Evolutionary conservation across 2,888 invertebrate species (phyloP), one percentile per base, ranked within the genome.

Genomic region (Lithophane leautieri): DNA sequence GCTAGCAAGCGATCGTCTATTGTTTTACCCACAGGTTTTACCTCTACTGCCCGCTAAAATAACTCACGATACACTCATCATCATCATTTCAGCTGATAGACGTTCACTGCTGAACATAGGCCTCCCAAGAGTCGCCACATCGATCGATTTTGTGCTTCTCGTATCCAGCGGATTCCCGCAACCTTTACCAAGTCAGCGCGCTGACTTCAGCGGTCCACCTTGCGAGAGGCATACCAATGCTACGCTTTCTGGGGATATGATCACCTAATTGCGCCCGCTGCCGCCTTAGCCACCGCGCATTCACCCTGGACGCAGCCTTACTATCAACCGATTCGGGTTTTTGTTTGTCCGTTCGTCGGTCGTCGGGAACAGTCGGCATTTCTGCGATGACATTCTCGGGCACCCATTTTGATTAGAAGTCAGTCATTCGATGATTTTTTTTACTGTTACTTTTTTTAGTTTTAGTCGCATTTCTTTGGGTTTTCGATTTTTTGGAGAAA

Each of bases 251-350:
- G 8, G 12, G 16, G 4, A 2, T 42, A 2, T 54, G 2, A 16
- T 1, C 16, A 14, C 14, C 1, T 28, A 22, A 22, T 54, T 34
- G 16, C 22, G 0, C 3, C 42, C 50, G 76, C 60, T 76, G 8
- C 19, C 9, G 22, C 42, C 16, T 44, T 4, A 28, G 6, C 14
- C 22, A 47, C 28, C 52, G 4, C 66, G 14, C 2, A 58, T 75
- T 19, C 56, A 80, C 58, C 8, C 2, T 25, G 34, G 1, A 1
- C 75, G 14, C n/a, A 14, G 19, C 25, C 25, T 40, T 81, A 81
- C 44, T 95, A 96, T 96, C 93, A 94, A 94, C 91, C 90, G 91
- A 94, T 94, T 90, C 92, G 79, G 91, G 91, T 95, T 95, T 95
- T 95, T 95, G 94, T 92, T 86, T 65, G 90, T 90, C 89, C 88